phyloP scores from a whole-genome alignment of 2,888 invertebrate genomes.

The Eurytoma californica region DNA sequence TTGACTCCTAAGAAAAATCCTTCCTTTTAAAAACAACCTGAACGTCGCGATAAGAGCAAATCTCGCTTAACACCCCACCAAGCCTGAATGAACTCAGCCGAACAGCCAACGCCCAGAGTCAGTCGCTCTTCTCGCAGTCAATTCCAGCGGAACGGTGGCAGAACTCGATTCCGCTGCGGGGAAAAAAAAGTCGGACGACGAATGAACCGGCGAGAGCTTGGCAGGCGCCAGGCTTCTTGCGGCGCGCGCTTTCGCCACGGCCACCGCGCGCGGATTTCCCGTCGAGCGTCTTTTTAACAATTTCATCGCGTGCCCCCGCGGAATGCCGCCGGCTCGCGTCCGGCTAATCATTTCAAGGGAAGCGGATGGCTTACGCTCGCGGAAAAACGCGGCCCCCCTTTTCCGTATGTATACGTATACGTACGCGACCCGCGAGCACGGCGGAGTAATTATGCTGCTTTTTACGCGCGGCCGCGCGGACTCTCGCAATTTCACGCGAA shows the following conservation, averaged over 20 bases:
- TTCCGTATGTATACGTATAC: neutral
- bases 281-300: conserved; percentile 32
- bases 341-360: conserved; percentile 37
- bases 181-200: too few species aligned
- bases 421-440: neutral
- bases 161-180: too few species aligned
- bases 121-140: too few species aligned
- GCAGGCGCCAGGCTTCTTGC: conserved; percentile 35
- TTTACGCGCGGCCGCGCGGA: neutral
- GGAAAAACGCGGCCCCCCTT: conserved; percentile 21
- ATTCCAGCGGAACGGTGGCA: too few species aligned
- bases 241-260: neutral
- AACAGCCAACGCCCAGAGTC: too few species aligned
- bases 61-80: too few species aligned
- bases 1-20: too few species aligned
- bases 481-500: conserved; percentile 25
- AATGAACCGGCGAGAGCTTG: too few species aligned
- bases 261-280: too few species aligned
- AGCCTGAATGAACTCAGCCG: too few species aligned
- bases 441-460: conserved; percentile 21
- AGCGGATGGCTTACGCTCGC: conserved; percentile 38
- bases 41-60: too few species aligned
- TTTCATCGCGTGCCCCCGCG: conserved; percentile 28
- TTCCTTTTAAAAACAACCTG: too few species aligned
- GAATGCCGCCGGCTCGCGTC: neutral